Percentiles rank a stretch among this genome's conserved stretches.
Evolutionary conservation across 2,113 vertebrate genomes (phyloP).

Genomic region (Sebastes fasciatus): DNA sequence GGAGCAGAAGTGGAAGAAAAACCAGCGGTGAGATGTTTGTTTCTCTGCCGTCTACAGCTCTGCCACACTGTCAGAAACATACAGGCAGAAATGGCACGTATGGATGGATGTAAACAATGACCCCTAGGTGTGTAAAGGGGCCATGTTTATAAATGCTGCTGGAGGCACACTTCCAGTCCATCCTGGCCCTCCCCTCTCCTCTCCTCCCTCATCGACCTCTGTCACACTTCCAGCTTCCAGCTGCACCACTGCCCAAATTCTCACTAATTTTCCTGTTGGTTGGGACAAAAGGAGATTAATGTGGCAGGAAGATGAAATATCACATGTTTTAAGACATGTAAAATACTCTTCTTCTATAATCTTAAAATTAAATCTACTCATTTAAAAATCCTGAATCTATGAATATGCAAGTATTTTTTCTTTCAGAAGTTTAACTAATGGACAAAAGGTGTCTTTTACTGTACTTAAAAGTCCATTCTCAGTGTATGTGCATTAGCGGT

Average conservation of each 20-base stretch:
- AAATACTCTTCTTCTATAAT: neutral
- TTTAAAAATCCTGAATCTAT: neutral
- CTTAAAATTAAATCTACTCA: neutral
- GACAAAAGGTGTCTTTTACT: neutral
- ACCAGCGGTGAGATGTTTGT: neutral
- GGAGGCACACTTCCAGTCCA: slow-evolving; percentile 76
- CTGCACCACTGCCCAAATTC: slow-evolving; percentile 5
- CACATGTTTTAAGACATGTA: neutral
- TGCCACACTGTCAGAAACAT: neutral
- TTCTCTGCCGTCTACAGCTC: neutral
- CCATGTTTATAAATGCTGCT: slow-evolving; percentile 81
- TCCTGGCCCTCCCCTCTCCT: slow-evolving; percentile 62
- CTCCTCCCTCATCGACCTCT: slow-evolving; percentile 51
- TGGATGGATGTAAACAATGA: slow-evolving; percentile 71
- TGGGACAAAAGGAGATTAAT: neutral
- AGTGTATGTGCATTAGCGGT: too few species aligned
- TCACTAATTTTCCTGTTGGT: slow-evolving; percentile 21
- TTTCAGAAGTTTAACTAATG: neutral
- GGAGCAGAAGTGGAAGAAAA: neutral
- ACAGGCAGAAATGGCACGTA: slow-evolving; percentile 34
- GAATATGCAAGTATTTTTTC: neutral
- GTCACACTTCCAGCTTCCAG: slow-evolving; percentile 35
- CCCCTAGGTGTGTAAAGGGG: slow-evolving; percentile 45
- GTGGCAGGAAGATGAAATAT: neutral
- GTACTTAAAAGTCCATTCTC: neutral